A percentile compares a stretch with the other conserved stretches of the same genome.
phyloP scores from a whole-genome alignment of 2,113 vertebrate species.

The Pseudopipra pipra region DNA sequence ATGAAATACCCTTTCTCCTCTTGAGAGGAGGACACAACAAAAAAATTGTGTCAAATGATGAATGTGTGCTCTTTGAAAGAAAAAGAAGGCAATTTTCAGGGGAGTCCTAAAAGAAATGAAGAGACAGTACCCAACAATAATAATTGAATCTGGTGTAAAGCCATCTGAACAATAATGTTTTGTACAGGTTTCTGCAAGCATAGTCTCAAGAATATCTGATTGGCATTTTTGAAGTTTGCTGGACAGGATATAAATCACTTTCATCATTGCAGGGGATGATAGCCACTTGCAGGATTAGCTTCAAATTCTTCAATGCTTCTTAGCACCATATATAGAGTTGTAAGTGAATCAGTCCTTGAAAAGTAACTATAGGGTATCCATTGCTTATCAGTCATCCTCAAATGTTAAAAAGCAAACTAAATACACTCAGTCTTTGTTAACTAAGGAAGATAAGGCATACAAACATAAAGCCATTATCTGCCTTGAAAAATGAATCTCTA shows the following conservation, averaged over 20 bases:
- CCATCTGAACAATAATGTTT: not conserved
- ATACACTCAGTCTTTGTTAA: not conserved
- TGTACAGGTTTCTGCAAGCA: not conserved
- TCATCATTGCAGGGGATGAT: not conserved
- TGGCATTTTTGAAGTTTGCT: not conserved
- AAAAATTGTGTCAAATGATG: not conserved
- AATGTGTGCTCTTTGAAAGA: not conserved
- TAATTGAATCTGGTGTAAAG: not conserved
- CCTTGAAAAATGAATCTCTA: slow-evolving; percentile 2
- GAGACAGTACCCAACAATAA: not conserved
- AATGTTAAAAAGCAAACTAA: slow-evolving; percentile 16
- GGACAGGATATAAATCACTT: not conserved
- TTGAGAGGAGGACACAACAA: not conserved
- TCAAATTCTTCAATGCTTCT: not conserved
- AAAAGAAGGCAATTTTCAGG: not conserved
- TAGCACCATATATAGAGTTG: not conserved
- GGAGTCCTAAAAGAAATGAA: not conserved
- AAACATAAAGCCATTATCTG: slow-evolving; percentile 12
- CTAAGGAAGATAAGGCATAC: slow-evolving; percentile 15
- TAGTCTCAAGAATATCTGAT: not conserved
- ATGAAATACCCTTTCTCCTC: not conserved
- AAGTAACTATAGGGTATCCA: not conserved
- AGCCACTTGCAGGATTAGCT: not conserved
- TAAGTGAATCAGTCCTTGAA: slow-evolving; percentile 24
- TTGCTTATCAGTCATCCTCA: slow-evolving; percentile 11